These are phyloP conservation scores for Callosobruchus maculatus DNA, from an alignment of 2,888 invertebrate genomes.

Conservation along the genomic window DNA sequence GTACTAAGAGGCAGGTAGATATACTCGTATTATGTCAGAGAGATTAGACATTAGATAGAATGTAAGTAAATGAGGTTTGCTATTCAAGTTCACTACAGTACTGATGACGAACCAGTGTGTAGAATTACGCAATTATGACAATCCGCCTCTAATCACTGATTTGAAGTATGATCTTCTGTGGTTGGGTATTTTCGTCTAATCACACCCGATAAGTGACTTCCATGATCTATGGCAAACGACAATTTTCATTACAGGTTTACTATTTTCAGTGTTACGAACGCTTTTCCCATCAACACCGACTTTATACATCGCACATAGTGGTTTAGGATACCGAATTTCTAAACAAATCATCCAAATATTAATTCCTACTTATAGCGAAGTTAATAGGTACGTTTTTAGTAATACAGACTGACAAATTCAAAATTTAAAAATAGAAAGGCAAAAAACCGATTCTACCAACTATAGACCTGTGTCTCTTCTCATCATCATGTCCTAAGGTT, in stretches of 20 bases:
- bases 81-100: background rate
- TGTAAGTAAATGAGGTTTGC: background rate
- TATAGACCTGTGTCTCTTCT: too few species aligned
- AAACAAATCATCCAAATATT: too few species aligned
- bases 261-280: background rate
- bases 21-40: background rate
- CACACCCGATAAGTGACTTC: background rate
- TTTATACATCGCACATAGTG: too few species aligned
- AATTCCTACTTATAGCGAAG: too few species aligned
- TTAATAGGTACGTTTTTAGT: too few species aligned
- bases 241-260: background rate
- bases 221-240: background rate
- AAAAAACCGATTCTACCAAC: too few species aligned
- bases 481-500: too few species aligned
- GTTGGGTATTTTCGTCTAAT: background rate
- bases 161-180: background rate
- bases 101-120: background rate
- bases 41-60: background rate
- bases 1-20: background rate
- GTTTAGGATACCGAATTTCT: too few species aligned
- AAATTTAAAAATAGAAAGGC: too few species aligned
- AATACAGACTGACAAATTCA: too few species aligned
- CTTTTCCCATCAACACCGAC: background rate
- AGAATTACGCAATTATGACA: background rate
- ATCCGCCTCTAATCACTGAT: background rate